Conservation (phyloP, 2,888 invertebrate species). For the Pomacea canaliculata region DNA sequence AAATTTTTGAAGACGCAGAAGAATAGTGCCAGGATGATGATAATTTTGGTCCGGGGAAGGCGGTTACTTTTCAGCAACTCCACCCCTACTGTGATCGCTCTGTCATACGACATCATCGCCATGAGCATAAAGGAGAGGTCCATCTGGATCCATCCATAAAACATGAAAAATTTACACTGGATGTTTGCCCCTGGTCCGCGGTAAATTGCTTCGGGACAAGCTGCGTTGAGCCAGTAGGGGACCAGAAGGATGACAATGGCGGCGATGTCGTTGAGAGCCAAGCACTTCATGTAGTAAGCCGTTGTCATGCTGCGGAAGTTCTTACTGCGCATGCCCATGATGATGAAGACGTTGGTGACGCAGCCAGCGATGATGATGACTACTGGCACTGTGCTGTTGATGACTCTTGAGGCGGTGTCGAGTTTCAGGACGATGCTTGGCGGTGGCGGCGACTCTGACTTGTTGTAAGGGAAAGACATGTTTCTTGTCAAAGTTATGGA, state of each 20-base stretch:
- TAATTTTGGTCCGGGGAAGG: no score
- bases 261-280: constrained; percentile 46
- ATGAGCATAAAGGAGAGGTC: constrained; percentile 51
- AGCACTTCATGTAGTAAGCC: constrained; percentile 47
- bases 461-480: no score
- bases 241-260: constrained; percentile 44
- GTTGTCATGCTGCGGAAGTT: constrained; percentile 48
- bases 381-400: constrained; percentile 12
- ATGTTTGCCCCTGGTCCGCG: constrained; percentile 27
- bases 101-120: constrained; percentile 52
- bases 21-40: no score
- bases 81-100: constrained; percentile 45
- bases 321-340: constrained; percentile 45
- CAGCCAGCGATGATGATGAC: constrained; percentile 35
- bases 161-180: constrained; percentile 47
- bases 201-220: constrained; percentile 30
- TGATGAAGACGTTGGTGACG: constrained; percentile 45
- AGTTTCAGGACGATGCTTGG: no score
- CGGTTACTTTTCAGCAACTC: constrained; percentile 27
- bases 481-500: no score
- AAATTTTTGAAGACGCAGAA: no score
- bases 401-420: no score
- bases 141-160: constrained; percentile 49
- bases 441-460: no score
- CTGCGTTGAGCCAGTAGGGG: constrained; percentile 49